Conservation (phyloP, 2,888 invertebrate species). For the Noctua janthina region DNA sequence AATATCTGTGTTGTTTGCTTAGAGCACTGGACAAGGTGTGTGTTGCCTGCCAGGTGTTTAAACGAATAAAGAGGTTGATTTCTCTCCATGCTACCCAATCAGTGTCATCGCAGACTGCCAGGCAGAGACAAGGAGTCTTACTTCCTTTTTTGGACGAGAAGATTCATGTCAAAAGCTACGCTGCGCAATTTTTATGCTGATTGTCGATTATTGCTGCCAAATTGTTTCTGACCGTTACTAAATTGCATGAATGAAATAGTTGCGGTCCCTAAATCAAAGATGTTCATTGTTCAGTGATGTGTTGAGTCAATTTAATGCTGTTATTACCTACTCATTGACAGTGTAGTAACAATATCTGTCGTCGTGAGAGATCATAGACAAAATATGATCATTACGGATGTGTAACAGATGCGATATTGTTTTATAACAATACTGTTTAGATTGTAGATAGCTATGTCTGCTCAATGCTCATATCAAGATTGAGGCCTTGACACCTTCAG, state of each 20-base stretch:
- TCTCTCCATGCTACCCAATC: slow-evolving; percentile 1
- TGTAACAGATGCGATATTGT: not conserved
- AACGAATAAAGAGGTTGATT: slow-evolving; percentile 20
- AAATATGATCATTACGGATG: slow-evolving; percentile 11
- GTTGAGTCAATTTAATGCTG: slow-evolving; percentile 17
- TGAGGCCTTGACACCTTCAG: not conserved
- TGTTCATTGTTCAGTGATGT: slow-evolving; percentile 1
- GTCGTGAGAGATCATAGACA: slow-evolving; percentile 9
- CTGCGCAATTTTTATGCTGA: not conserved
- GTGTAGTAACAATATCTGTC: slow-evolving; percentile 17
- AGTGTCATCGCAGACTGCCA: slow-evolving; percentile 5
- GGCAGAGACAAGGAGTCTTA: slow-evolving; percentile 14
- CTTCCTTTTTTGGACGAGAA: slow-evolving; percentile 23
- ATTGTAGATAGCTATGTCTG: not conserved
- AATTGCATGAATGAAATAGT: slow-evolving; percentile 23
- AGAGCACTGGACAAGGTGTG: not conserved
- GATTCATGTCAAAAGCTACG: slow-evolving; percentile 16
- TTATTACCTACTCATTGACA: not conserved
- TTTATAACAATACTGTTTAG: not conserved
- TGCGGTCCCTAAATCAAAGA: not conserved
- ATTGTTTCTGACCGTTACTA: not conserved
- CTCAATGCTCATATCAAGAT: not conserved
- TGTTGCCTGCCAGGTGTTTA: slow-evolving; percentile 5
- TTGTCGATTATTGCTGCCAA: not conserved
- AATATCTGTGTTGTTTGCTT: not conserved